phyloP scores from a whole-genome alignment of 2,888 invertebrate species.

The Piscicola geometra region DNA sequence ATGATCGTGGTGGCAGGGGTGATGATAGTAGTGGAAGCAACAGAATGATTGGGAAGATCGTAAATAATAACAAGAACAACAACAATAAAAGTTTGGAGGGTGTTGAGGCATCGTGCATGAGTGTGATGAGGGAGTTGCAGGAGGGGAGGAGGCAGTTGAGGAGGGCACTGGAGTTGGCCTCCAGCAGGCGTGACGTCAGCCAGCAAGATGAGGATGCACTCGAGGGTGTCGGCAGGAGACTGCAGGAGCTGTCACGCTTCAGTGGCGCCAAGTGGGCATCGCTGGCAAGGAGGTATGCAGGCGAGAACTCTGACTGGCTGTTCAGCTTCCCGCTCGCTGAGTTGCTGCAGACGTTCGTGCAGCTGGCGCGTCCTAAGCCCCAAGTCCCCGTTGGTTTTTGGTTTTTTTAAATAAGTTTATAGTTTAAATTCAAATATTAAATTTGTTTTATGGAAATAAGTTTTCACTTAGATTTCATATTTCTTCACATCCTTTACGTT shows the following conservation, averaged over 20 bases:
- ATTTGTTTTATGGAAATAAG: too few species aligned
- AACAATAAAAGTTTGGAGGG: neutral
- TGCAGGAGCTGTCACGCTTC: neutral
- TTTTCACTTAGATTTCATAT: too few species aligned
- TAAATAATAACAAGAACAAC: neutral
- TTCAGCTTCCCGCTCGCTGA: neutral
- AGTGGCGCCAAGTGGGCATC: neutral
- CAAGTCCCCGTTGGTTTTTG: neutral
- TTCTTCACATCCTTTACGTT: too few species aligned
- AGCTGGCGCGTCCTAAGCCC: neutral
- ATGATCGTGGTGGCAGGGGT: neutral
- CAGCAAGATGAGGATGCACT: neutral
- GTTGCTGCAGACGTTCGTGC: neutral
- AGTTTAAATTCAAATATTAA: too few species aligned
- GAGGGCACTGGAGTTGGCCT: neutral
- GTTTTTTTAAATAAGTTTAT: neutral
- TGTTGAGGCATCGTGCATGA: neutral
- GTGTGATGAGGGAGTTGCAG: neutral
- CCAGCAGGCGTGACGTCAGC: neutral
- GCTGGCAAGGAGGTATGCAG: neutral
- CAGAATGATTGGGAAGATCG: too few species aligned
- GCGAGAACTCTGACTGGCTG: neutral
- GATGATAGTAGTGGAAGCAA: neutral
- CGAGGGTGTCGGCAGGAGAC: neutral
- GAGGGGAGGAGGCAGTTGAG: neutral